phyloP scores from a whole-genome alignment of 2,888 invertebrate genomes.

The Chymomyza procnemis region DNA sequence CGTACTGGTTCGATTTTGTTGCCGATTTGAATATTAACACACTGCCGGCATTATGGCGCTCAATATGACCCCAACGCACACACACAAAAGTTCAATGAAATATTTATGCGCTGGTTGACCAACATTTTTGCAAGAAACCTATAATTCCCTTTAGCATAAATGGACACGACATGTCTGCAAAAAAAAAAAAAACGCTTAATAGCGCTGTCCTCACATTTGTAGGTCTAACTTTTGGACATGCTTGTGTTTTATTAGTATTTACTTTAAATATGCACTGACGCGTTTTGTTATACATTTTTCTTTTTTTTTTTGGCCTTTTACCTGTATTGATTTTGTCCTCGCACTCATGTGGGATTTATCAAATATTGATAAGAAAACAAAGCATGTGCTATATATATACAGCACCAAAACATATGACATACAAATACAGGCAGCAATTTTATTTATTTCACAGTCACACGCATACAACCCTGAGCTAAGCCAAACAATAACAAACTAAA shows the following conservation, averaged over 20 bases:
- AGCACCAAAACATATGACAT: too few species aligned
- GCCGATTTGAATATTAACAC: conserved; percentile 65
- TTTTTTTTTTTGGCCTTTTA: conserved; percentile 14
- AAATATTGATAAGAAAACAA: conserved; percentile 60
- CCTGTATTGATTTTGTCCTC: conserved; percentile 64
- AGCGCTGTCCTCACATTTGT: not conserved
- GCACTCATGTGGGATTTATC: conserved; percentile 62
- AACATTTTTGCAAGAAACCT: conserved; percentile 11
- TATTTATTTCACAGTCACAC: conserved; percentile 38
- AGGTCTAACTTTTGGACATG: not conserved
- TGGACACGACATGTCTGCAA: not conserved
- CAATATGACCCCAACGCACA: conserved; percentile 2
- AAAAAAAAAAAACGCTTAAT: not conserved
- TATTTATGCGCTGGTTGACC: conserved; percentile 1
- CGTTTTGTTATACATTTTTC: not conserved
- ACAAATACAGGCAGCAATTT: conserved; percentile 15
- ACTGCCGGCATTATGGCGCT: conserved; percentile 17
- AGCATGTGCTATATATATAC: not conserved
- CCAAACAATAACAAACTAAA: not conserved
- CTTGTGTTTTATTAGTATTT: conserved; percentile 7
- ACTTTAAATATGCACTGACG: conserved; percentile 38
- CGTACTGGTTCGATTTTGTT: not conserved
- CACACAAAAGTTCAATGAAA: not conserved
- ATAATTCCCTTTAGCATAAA: too few species aligned
- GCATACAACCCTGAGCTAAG: conserved; percentile 10